Evolutionary conservation across 1,140 invertebrate species (phyloP), one percentile per base, ranked within the genome.

Genomic region (Drosophila bipectinata): DNA sequence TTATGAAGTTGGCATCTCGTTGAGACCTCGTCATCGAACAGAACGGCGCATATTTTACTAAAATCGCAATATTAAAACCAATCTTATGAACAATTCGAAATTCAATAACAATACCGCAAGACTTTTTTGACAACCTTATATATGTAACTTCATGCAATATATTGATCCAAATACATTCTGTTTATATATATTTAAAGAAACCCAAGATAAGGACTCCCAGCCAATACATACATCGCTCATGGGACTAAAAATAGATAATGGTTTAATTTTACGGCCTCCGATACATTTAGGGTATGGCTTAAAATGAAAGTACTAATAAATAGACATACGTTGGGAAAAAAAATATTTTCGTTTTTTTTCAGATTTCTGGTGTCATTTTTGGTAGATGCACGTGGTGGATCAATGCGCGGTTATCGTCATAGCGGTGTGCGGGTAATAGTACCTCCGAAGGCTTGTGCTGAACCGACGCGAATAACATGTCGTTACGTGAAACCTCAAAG

Each of bases 301-400:
- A 21, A 21, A 21, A 21, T 21, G 2, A 21, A 21, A 21, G 21
- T 21, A 21, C 21, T 21, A 21, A 21, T 21, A 21, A 21, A 21
- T 21, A 21, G 2, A 21, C 21, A 21, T 21, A 21, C 3, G 3
- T 21, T 3, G 3, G 3, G 21, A 21, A 21, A 21, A 21, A 21
- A 21, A 21, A 21, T 21, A 21, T 21, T 21, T 2, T 21, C 2
- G 12, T 14, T 5, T 41, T 60, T 7, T 69, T 72, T 4, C 18
- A 99, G 99, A 92, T 99, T 99, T 94, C 94, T 99, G 77, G 98
- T 99, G 54, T 99, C 98, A 60, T 99, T 99, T 92, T 95, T 99
- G 93, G 99, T 99, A 52, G 99, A 99, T 91, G 99, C 99, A 1
- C 94, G 98, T 8, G 99, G 99, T 18, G 99, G 99, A 15, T 98